Evolutionary conservation across 2,113 vertebrate species (phyloP), one percentile per base, ranked within the genome.

Genomic region (Neogobius melanostomus): DNA sequence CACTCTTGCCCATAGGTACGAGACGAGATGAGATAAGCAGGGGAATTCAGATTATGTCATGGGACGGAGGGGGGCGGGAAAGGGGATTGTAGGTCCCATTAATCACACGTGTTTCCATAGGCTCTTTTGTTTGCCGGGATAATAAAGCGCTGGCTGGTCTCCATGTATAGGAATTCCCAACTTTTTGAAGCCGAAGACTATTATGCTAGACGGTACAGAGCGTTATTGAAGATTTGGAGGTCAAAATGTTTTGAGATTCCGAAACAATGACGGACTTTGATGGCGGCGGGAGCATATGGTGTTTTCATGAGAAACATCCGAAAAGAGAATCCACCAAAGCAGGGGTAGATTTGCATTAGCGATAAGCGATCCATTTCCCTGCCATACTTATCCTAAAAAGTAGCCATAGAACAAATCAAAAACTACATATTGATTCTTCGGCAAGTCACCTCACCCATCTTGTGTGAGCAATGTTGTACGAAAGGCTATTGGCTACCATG

Each of bases 1-100:
- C 65, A 64, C 66, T 66, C 57, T 69, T 72, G 65, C 74, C 80
- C 76, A 60, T 43, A 70, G 49, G 15, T 74, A 43, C 68, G 71
- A 78, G 66, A 43, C 68, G 71, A 78, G 66, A 81, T 79, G 74
- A 70, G 72, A 70, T 64, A 79, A 82, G 51, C 72, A 74, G 53
- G 68, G 54, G 83, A 63, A 68, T 70, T 86, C 59, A 65, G 44
- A 67, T 64, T 59, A 70, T 68, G 50, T 75, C 70, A 85, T 63
- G 68, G 50, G 64, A 54, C 79, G 54, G 7, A 49, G 68, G 68
- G 59, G 68, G 68, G 59, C n/a, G n/a, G n/a, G 15, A 64, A 49
- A 52, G 28, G 36, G 43, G 28, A 5, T 36, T 15, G 57, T 50
- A 6, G 61, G 46, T 63, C 68, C 21, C 47, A 46, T 60, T 49